These are phyloP conservation scores for Acropternis orthonyx DNA, from an alignment of 2,797 vertebrate genomes.

Conservation along the genomic window DNA sequence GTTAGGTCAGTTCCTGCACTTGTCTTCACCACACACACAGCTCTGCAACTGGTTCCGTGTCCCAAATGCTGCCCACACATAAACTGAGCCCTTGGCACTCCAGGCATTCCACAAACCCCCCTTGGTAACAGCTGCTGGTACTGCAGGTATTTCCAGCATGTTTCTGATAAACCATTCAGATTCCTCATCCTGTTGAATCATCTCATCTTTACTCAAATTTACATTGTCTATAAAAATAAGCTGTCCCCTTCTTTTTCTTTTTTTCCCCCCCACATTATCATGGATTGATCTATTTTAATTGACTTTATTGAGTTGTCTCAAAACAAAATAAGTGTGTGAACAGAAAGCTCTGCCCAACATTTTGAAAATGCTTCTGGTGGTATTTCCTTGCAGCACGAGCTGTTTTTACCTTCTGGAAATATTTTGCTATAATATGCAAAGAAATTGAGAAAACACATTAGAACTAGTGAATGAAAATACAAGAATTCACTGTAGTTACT, in stretches of 20 bases:
- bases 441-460: neutral
- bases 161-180: neutral
- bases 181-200: neutral
- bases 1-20: neutral
- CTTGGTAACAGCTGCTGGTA: neutral
- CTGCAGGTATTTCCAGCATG: neutral
- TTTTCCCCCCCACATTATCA: neutral
- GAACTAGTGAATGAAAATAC: neutral
- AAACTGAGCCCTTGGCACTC: rapidly evolving
- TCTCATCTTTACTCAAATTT: neutral
- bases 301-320: neutral
- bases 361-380: neutral
- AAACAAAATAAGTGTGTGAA: neutral
- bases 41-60: neutral
- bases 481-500: neutral
- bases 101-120: neutral
- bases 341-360: neutral
- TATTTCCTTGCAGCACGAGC: neutral
- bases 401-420: conserved; percentile 10
- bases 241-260: neutral
- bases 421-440: neutral
- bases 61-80: neutral
- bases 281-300: neutral
- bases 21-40: neutral
- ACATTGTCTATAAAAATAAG: neutral